Evolutionary conservation across 2,888 invertebrate species (phyloP).

Genomic region (Meghimatium bilineatum): DNA sequence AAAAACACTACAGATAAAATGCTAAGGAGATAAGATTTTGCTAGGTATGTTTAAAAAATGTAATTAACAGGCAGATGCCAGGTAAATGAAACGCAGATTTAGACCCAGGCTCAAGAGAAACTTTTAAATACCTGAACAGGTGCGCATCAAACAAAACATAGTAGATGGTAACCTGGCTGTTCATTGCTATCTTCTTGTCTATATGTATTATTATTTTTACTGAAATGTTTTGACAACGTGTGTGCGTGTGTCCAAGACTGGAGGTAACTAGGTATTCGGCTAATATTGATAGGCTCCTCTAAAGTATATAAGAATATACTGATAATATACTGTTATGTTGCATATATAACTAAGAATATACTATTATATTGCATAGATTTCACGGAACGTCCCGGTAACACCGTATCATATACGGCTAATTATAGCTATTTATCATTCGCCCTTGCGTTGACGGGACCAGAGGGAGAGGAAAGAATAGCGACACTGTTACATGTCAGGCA

Average conservation of each 20-base stretch:
- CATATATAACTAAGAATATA: no score
- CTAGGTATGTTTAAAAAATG: background rate
- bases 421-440: no score
- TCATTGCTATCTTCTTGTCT: background rate
- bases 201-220: background rate
- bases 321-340: no score
- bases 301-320: no score
- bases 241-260: background rate
- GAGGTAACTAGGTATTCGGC: background rate
- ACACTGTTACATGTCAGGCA: no score
- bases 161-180: background rate
- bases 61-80: conserved; percentile 1
- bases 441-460: no score
- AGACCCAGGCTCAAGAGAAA: background rate
- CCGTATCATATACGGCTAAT: no score
- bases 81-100: background rate
- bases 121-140: conserved; percentile 14
- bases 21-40: background rate
- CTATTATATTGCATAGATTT: no score
- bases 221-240: background rate
- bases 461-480: no score
- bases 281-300: no score
- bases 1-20: background rate
- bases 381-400: no score
- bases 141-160: background rate